A percentile compares a stretch with the other conserved stretches of the same genome.
phyloP scores from a whole-genome alignment of 2,797 vertebrate species.

The Hybognathus amarus region DNA sequence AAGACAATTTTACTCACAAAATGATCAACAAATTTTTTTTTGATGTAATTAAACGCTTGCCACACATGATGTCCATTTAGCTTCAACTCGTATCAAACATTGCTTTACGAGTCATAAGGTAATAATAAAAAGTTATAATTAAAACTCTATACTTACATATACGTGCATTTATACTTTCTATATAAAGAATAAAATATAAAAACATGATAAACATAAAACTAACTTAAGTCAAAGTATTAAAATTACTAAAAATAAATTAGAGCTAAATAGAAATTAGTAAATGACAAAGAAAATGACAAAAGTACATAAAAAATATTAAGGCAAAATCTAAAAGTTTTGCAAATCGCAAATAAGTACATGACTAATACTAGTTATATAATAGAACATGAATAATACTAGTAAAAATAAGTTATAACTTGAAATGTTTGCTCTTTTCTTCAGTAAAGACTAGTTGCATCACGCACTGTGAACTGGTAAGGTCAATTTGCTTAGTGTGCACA shows the following conservation, averaged over 20 bases:
- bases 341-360: background rate
- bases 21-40: background rate
- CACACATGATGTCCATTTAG: background rate
- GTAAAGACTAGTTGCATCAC: background rate
- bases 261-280: background rate
- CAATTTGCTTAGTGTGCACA: constrained; percentile 6
- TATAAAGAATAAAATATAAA: background rate
- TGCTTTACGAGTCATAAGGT: background rate
- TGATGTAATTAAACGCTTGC: background rate
- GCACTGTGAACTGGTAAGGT: constrained; percentile 2
- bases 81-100: background rate
- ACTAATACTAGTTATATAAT: background rate
- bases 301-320: background rate
- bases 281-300: background rate
- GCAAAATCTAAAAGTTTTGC: background rate
- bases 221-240: background rate
- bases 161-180: background rate
- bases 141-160: background rate
- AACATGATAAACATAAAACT: background rate
- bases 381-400: background rate
- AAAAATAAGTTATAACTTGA: background rate
- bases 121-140: background rate
- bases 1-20: background rate
- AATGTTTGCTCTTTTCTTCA: background rate
- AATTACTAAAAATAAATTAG: background rate